Evolutionary conservation across 2,888 invertebrate species (phyloP).

Genomic region (Serripes groenlandicus): DNA sequence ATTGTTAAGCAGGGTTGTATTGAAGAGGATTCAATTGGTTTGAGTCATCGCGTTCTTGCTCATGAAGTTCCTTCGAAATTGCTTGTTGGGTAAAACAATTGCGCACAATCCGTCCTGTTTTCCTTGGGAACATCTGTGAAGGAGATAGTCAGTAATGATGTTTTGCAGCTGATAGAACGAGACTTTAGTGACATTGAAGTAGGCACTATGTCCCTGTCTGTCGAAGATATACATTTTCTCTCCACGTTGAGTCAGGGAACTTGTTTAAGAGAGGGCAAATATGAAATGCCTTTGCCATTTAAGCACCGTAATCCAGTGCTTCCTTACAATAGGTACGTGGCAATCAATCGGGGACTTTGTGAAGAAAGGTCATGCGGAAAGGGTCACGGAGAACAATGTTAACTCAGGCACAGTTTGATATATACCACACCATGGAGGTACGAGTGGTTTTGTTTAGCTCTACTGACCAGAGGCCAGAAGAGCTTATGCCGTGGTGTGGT

Average conservation of each 20-base stretch:
- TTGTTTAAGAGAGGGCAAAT: not conserved
- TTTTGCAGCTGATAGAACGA: conserved; percentile 4
- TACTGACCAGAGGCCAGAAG: too few relatives aligned
- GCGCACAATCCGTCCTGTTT: not conserved
- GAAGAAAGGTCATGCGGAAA: conserved; percentile 34
- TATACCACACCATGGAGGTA: conserved; percentile 35
- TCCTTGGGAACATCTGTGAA: conserved; percentile 24
- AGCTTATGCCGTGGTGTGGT: too few relatives aligned
- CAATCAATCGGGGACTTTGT: conserved; percentile 35
- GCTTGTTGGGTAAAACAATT: too few relatives aligned
- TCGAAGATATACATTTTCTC: conserved; percentile 16
- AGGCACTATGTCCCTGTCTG: not conserved
- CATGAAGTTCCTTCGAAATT: too few relatives aligned
- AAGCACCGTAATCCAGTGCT: not conserved
- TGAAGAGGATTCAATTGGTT: too few relatives aligned
- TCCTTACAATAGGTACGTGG: conserved; percentile 5
- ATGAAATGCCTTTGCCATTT: conserved; percentile 24
- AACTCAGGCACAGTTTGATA: conserved; percentile 20
- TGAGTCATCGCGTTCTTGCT: too few relatives aligned
- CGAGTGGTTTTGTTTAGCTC: conserved; percentile 42
- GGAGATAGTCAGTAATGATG: conserved; percentile 7
- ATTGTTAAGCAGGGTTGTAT: too few relatives aligned
- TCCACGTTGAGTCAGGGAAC: not conserved
- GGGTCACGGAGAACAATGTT: not conserved
- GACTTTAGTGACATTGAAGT: conserved; percentile 8